Base-by-base conservation (phyloP, 2,888 invertebrate species). In the Cancer borealis region DNA sequence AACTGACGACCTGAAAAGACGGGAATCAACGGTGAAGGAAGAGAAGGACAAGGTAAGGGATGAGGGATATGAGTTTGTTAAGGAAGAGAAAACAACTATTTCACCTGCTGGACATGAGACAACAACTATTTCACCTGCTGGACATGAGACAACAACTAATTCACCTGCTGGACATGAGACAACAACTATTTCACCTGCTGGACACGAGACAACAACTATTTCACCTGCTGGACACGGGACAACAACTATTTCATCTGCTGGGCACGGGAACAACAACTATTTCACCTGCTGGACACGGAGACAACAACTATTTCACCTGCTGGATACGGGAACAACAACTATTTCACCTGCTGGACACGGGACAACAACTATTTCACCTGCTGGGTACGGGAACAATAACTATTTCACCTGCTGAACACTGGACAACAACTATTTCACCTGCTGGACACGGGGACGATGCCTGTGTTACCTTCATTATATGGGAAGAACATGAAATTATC, bases 111-210 rank as follows among this genome's bases (percentile, higher is more conserved):
- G 45, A 10, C 10, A 12, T 88, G 10, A 39, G 8, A 8, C 12
- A n/a, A 46, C 10, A 88, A 8, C n/a, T 21, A 73, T n/a, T 21
- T 73, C n/a, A 21, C 73, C n/a, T 21, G n/a, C n/a, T 73, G 73
- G 73, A 88, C 30, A 88, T 21, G 17, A 17, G 17, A 88, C 39
- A 88, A 26, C n/a, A 10, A 21, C 39, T 88, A 54, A 79, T 66
- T 66, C 73, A 95, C 95, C 95, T 95, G 39, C 93, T 93, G n/a
- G 95, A 93, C 8, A 93, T 89, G 10, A 93, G 3, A 95, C 95
- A 45, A 95, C 93, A 95, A 95, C 95, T 14, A 95, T 95, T 39
- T 95, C 54, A 10, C 95, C 95, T 21, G 39, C 39, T 30, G 39
- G n/a, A 88, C 39, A 88, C 30, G 14, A 17, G 12, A 54, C 10